Conservation (phyloP, 2,888 invertebrate genomes). For the Frankliniella intonsa region DNA sequence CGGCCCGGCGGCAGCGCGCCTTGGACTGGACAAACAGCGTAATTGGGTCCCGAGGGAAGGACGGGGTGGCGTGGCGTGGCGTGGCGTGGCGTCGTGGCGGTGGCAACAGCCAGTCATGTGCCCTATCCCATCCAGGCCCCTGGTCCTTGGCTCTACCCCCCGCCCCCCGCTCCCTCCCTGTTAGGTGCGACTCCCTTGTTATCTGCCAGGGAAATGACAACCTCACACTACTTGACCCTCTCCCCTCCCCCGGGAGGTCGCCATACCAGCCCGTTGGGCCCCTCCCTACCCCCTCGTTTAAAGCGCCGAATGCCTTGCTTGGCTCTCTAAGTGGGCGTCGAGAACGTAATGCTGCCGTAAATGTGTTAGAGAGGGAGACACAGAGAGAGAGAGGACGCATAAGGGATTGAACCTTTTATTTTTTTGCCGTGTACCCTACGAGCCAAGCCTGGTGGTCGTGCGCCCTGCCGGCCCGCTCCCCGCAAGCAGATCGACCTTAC, state of each 20-base stretch:
- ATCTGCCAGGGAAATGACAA: background rate
- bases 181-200: background rate
- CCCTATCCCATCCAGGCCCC: no score
- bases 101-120: no score
- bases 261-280: no score
- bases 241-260: background rate
- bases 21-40: constrained; percentile 7
- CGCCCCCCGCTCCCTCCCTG: background rate
- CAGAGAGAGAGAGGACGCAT: no score
- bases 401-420: no score
- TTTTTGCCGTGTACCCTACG: no score
- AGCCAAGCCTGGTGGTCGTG: background rate
- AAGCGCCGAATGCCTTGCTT: no score
- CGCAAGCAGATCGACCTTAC: constrained; percentile 29
- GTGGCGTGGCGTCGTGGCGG: no score
- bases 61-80: background rate
- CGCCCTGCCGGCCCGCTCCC: background rate
- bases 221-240: background rate
- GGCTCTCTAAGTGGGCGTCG: no score
- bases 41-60: background rate
- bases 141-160: no score
- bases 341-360: no score
- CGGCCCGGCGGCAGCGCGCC: background rate
- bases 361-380: no score
- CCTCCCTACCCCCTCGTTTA: background rate